Evolutionary conservation across 2,113 vertebrate species (phyloP), one percentile per base, ranked within the genome.

Genomic region (Heloderma charlesbogerti): DNA sequence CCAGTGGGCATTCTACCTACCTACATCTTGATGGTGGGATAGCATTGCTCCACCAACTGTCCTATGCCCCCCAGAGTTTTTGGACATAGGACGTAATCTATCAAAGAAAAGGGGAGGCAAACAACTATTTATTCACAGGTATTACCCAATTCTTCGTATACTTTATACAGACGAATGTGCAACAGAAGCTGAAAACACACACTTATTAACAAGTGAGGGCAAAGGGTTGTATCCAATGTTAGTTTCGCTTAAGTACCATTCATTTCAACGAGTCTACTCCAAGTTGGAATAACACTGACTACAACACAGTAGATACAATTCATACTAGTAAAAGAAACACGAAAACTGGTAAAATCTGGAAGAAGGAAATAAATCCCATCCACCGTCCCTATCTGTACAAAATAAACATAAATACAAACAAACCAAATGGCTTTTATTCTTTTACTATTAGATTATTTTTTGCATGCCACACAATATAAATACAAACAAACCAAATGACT

Each of bases 131-230:
- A 94, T 92, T 95, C 94, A 95, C 92, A 92, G 81, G 45, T 48
- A 94, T 93, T 93, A 88, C 89, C 92, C 91, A 89, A 74, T 75
- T 94, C 92, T 22, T 90, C 80, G 25, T 75, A 91, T 87, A 91
- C 27, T 77, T 37, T 94, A 89, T 63, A 94, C 85, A 93, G 89
- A 88, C 84, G 83, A 80, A 71, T 69, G 25, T 51, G 89, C 90
- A 3, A 84, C 77, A 90, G 10, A 54, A 66, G 78, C 31, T 92
- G 88, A 86, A 69, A 67, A 69, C 48, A 89, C 92, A 94, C 94
- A 92, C 93, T 91, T 92, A 94, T 48, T 94, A 51, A 51, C 92
- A 95, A 89, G 93, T 85, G 90, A 93, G 89, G 94, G 94, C 91
- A 94, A 94, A 85, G 57, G 10, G 57, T 60, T 60, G 57, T 13